Base-by-base conservation (phyloP, 1,140 invertebrate species). In the Mylabris phalerata region DNA sequence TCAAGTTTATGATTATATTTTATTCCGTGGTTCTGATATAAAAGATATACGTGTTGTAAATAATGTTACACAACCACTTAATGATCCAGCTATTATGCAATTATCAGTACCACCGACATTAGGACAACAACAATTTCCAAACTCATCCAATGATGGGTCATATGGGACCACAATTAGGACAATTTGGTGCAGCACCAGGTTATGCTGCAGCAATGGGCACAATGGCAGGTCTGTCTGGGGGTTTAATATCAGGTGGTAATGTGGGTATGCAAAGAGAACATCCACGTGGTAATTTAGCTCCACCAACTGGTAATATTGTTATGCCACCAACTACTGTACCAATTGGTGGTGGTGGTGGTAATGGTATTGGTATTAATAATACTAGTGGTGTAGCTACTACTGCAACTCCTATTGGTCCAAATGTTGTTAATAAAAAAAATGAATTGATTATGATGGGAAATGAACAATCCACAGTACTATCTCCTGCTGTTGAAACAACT, bases 1-100 rank as follows among this genome's bases (percentile, higher is more conserved):
- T 79, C 95, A 98, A 77, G 87, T 99, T 39, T 99, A 98, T 78
- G 97, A 99, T 70, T 98, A 96, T 75, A 99, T 99, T 65, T 85
- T 99, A 50, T 99, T 99, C 78, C 81, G 96, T 62, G 97, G 95
- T 27, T 88, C 91, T 64, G 97, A 99, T 75, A 99, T 99, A 70
- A 99, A 99, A 78, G 97, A 99, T 75, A 93, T 99, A 67, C 85
- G 93, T 74, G 94, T 99, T 57, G 85, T 96, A 44, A 89, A 87
- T 71, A 88, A 84, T 82, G 85, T 85, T 43, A 80, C 72, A 78
- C 90, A 73, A 51, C 93, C 73, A 77, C 90, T 73, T 25, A 85
- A 93, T 81, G 94, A 98, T 82, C 95, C 95, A 51, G 95, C 95
- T 46, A 98, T 98, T 76, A 90, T 98, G 75, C 90, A 93, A 79